Conservation (phyloP, 2,888 invertebrate species). For the Lasioglossum lativentre region DNA sequence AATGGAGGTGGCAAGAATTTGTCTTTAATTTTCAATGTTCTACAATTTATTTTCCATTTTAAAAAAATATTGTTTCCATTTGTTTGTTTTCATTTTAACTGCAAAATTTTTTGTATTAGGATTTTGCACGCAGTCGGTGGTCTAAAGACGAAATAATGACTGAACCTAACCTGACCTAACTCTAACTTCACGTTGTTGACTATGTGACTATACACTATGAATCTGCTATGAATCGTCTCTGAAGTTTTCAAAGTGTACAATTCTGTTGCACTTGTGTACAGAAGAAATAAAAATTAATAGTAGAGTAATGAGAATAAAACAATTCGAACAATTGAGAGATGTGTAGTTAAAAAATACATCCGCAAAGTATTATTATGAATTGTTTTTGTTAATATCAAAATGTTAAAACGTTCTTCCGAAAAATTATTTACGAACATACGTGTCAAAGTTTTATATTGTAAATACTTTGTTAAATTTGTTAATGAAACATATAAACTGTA, state of each 20-base stretch:
- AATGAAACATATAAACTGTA: background rate
- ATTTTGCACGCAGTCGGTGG: no score
- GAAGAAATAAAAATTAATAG: conserved; percentile 1
- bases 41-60: no score
- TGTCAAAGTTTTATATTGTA: background rate
- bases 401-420: background rate
- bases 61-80: no score
- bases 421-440: conserved; percentile 1
- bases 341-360: background rate
- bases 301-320: background rate
- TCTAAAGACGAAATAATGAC: background rate
- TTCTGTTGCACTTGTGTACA: background rate
- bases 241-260: conserved; percentile 35
- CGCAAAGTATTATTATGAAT: background rate
- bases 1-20: no score
- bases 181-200: conserved; percentile 43
- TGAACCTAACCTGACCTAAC: background rate
- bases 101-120: no score
- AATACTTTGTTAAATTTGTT: conserved; percentile 5
- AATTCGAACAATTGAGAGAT: conserved; percentile 1
- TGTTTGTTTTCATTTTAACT: no score
- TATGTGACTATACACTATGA: no score
- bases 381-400: conserved; percentile 12
- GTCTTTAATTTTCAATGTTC: no score
- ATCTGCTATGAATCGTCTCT: background rate